These are phyloP conservation scores for Monoplex corrugatus DNA, from an alignment of 2,888 invertebrate genomes.

Conservation along the genomic window DNA sequence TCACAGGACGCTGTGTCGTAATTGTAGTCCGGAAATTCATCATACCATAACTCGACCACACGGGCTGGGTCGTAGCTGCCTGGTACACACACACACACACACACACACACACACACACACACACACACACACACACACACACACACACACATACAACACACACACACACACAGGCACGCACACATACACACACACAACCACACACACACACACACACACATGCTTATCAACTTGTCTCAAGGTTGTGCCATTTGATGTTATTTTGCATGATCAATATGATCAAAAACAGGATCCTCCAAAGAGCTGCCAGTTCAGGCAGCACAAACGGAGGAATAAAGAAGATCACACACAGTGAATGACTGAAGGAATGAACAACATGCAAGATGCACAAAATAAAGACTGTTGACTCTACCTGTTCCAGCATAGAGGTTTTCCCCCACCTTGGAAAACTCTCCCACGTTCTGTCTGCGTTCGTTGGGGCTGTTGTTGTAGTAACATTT, in stretches of 20 bases:
- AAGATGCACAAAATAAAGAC: background rate
- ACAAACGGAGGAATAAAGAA: too few species aligned
- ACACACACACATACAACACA: background rate
- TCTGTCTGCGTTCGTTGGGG: background rate
- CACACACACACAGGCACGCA: background rate
- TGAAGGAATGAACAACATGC: background rate
- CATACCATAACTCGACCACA: constrained; percentile 24
- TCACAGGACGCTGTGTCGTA: too few species aligned
- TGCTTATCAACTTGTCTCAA: too few species aligned
- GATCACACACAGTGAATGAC: too few species aligned
- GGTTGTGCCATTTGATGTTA: too few species aligned
- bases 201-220: background rate
- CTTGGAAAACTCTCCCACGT: background rate
- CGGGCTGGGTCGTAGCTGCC: constrained; percentile 19
- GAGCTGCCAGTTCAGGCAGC: too few species aligned
- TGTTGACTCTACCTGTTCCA: constrained; percentile 39
- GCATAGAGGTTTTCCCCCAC: constrained; percentile 51
- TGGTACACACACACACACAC: background rate
- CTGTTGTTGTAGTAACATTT: constrained; percentile 36
- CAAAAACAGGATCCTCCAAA: too few species aligned
- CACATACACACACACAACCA: background rate
- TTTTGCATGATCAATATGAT: too few species aligned
- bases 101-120: background rate
- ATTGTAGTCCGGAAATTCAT: constrained; percentile 26
- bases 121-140: background rate